These are phyloP conservation scores for Labrus mixtus DNA, from an alignment of 2,113 vertebrate genomes.

Conservation along the genomic window DNA sequence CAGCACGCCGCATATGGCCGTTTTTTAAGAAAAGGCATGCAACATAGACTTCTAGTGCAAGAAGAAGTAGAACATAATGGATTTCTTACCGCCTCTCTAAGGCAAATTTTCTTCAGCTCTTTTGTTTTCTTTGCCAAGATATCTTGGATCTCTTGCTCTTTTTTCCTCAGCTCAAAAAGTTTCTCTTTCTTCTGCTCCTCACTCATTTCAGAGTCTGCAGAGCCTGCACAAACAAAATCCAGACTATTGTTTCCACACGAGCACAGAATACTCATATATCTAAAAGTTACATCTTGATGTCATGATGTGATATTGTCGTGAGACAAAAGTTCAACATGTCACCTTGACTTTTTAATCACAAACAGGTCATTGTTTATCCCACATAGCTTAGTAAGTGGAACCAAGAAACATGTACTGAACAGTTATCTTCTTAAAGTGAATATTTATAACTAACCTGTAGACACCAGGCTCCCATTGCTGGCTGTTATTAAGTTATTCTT, in stretches of 20 bases:
- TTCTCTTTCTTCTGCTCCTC: slow-evolving; percentile 97
- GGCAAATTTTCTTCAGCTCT: slow-evolving; percentile 95
- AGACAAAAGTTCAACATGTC: not conserved
- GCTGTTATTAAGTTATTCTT: slow-evolving; percentile 97
- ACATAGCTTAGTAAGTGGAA: not conserved
- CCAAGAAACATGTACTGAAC: not conserved
- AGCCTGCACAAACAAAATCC: slow-evolving; percentile 81
- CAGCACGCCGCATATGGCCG: slow-evolving; percentile 5
- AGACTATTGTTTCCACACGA: not conserved
- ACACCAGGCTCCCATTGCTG: slow-evolving; percentile 96
- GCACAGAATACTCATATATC: not conserved
- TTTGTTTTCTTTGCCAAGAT: slow-evolving; percentile 92
- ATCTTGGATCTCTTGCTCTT: slow-evolving; percentile 92
- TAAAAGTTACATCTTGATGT: not conserved
- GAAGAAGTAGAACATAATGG: not conserved
- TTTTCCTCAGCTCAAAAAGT: slow-evolving; percentile 91
- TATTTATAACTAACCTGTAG: slow-evolving; percentile 87
- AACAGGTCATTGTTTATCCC: not conserved
- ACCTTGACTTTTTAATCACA: not conserved
- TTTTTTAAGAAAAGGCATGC: not conserved
- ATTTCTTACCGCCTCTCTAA: slow-evolving; percentile 93
- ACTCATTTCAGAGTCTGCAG: slow-evolving; percentile 93
- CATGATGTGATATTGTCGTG: not conserved
- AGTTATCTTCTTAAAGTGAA: not conserved
- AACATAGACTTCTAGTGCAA: slow-evolving; percentile 1